These are phyloP conservation scores for Schizothorax lantsangensis DNA, from an alignment of 2,797 vertebrate species.

Conservation along the genomic window DNA sequence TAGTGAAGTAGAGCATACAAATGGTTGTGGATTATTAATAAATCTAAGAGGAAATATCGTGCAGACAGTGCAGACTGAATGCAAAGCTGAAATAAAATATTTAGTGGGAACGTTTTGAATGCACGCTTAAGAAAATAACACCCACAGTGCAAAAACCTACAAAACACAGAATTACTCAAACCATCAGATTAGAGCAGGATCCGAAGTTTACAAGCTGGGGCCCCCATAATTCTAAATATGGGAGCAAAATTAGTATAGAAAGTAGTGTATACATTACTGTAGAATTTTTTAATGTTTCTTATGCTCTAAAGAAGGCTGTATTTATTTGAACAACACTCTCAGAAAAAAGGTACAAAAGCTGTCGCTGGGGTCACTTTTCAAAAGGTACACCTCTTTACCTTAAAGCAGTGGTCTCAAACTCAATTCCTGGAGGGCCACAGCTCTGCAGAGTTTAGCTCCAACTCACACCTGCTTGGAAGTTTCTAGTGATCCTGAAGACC, in stretches of 20 bases:
- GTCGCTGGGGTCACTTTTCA: neutral
- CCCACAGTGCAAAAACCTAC: slow-evolving; percentile 7
- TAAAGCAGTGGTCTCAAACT: too few species aligned
- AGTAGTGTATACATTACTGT: neutral
- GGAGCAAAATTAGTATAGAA: neutral
- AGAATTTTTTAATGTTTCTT: neutral
- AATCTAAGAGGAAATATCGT: neutral
- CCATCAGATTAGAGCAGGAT: neutral
- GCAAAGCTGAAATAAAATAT: slow-evolving; percentile 50
- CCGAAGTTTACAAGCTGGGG: neutral
- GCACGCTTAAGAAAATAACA: slow-evolving; percentile 11
- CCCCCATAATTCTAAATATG: neutral
- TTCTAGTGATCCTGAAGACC: too few species aligned
- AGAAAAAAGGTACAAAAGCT: too few species aligned
- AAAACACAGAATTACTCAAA: neutral
- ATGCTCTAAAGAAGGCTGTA: neutral
- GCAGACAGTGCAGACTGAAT: slow-evolving; percentile 10
- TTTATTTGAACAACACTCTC: neutral
- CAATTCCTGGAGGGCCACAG: too few species aligned
- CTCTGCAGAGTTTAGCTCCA: too few species aligned
- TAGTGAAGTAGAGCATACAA: slow-evolving; percentile 10
- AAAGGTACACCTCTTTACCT: neutral
- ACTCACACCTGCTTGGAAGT: too few species aligned
- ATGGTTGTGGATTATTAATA: slow-evolving; percentile 52
- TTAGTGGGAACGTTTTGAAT: slow-evolving; percentile 24